Evolutionary conservation across 2,113 vertebrate genomes (phyloP).

Genomic region (Hemichromis elongatus): DNA sequence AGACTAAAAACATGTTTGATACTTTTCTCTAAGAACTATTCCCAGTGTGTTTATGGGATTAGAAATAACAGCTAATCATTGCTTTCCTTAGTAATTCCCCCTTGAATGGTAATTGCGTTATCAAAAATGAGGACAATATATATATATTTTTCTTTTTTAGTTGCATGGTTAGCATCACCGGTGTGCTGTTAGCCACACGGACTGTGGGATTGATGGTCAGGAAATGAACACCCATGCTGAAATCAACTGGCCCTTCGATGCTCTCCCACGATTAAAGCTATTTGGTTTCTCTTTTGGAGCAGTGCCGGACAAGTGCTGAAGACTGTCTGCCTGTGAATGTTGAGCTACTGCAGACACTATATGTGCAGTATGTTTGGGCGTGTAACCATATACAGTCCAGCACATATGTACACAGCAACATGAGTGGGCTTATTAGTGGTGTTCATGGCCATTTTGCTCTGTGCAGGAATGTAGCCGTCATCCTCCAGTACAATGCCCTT

Average conservation of each 20-base stretch:
- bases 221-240: slow-evolving; percentile 71
- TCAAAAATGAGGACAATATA: slow-evolving; percentile 29
- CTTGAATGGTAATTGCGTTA: slow-evolving; percentile 45
- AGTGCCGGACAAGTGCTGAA: slow-evolving; percentile 25
- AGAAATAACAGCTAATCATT: slow-evolving; percentile 49
- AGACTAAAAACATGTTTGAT: slow-evolving; percentile 23
- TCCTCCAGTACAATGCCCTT: slow-evolving; percentile 7
- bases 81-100: slow-evolving; percentile 52
- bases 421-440: slow-evolving; percentile 10
- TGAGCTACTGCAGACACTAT: slow-evolving; percentile 50
- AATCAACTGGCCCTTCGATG: slow-evolving; percentile 52
- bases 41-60: slow-evolving; percentile 22
- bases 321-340: slow-evolving; percentile 18
- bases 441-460: slow-evolving; percentile 7
- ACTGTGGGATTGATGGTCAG: slow-evolving; percentile 68
- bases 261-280: slow-evolving; percentile 61
- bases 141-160: slow-evolving; percentile 2
- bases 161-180: slow-evolving; percentile 59
- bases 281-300: slow-evolving; percentile 55
- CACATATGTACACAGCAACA: slow-evolving; percentile 6
- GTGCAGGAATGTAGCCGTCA: background rate
- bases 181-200: slow-evolving; percentile 49
- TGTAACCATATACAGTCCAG: background rate
- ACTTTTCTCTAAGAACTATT: slow-evolving; percentile 6
- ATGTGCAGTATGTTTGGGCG: background rate